phyloP scores from a whole-genome alignment of 1,140 invertebrate species.

The Reticulitermes speratus region DNA sequence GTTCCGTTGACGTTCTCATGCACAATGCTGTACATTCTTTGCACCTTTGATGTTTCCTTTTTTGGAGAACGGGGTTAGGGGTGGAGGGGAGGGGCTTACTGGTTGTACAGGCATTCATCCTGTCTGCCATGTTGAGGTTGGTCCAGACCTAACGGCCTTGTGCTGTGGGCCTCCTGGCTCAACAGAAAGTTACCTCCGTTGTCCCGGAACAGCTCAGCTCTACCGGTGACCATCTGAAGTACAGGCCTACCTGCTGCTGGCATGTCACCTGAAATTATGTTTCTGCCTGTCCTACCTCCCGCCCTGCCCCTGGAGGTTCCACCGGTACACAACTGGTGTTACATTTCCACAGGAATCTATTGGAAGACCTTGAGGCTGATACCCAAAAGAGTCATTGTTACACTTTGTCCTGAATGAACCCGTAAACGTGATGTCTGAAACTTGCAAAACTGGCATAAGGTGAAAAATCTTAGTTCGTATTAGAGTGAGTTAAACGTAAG shows the following conservation, averaged over 20 bases:
- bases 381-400: neutral
- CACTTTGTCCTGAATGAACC: neutral
- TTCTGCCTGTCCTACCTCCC: no score
- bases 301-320: neutral
- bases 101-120: neutral
- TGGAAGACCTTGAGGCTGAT: neutral
- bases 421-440: no score
- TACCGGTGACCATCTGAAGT: neutral
- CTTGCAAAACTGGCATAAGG: no score
- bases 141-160: slow-evolving; percentile 12
- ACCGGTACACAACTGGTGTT: neutral
- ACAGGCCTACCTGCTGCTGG: neutral
- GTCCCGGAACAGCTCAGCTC: neutral
- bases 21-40: neutral
- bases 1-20: neutral
- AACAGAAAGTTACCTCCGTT: neutral
- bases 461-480: no score
- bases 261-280: neutral
- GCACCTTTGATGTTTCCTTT: neutral
- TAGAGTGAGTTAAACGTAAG: no score
- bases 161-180: neutral
- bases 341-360: neutral
- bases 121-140: neutral
- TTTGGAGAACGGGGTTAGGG: neutral
- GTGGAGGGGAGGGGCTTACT: neutral